Base-by-base conservation (phyloP, 2,113 vertebrate species). In the Potamarius usumacintae region DNA sequence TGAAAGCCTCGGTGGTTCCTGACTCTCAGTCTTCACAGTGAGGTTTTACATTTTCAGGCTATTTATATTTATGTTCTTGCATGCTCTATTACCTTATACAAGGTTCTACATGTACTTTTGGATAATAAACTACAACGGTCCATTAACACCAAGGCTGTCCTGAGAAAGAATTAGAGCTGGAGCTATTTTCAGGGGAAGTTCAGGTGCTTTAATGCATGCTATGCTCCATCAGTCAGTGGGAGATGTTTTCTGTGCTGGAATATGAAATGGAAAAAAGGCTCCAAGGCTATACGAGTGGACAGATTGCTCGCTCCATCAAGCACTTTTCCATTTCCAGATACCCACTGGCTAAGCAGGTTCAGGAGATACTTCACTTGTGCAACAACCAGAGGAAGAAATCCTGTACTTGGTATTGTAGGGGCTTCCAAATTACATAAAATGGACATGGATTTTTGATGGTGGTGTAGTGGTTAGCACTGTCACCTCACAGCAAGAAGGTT, bases 51-150 rank as follows among this genome's bases (percentile, higher is more conserved):
- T 58, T 60, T 60, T 22, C 55, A 11, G 22, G 5, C 15, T 60
- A 22, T 57, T 55, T 34, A 17, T 20, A 58, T 78, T 55, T 78
- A 50, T 78, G 76, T 55, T 30, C 27, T 81, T 20, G n/a, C 15
- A 60, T 42, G 79, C 27, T 81, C 79, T 81, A 60, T 60, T 81
- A 34, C 55, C 79, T 81, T 12, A 81, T 12, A 82, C 80, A 48
- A 82, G 57, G 58, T 62, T 62, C 30, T 58, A 15, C 1, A 5
- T 60, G 79, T 42, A 48, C 57, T 9, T 58, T n/a, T 63, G 58
- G 30, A 62, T 63, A 63, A 63, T 82, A 60, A 82, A 62, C 58
- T 42, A 12, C 18, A 63, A 82, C 52, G 55, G n/a, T 20, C 57
- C 79, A 81, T 81, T 81, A 81, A 63, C 30, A 25, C 5, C 34